phyloP scores from a whole-genome alignment of 1,140 invertebrate species.

The Caerostris extrusa region DNA sequence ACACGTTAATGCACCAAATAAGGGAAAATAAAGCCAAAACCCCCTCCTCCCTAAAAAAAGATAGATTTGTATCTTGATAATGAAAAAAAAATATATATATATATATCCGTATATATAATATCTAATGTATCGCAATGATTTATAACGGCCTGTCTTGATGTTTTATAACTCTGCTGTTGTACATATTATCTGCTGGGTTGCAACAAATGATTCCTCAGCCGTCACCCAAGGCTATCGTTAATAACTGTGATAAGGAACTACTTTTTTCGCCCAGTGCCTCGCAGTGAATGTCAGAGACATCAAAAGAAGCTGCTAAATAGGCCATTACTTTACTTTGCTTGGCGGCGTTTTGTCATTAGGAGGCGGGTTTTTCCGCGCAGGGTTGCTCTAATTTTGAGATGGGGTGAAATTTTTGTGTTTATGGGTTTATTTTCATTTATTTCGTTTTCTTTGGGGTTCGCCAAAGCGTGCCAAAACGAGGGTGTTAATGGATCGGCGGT shows the following conservation, averaged over 20 bases:
- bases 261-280: constrained; percentile 66
- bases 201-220: constrained; percentile 75
- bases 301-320: constrained; percentile 77
- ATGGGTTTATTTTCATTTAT: constrained; percentile 68
- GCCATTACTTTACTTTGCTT: constrained; percentile 77
- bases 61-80: constrained; percentile 65
- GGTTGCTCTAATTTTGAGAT: constrained; percentile 60
- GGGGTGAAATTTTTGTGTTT: constrained; percentile 38
- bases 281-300: constrained; percentile 74
- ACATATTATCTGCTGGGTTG: constrained; percentile 76
- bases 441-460: constrained; percentile 11
- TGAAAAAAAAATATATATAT: constrained; percentile 50
- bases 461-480: constrained; percentile 70
- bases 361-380: constrained; percentile 68
- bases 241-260: constrained; percentile 77
- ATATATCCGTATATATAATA: constrained; percentile 74
- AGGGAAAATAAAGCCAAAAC: not conserved
- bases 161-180: constrained; percentile 77
- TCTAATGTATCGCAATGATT: constrained; percentile 76
- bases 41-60: not conserved
- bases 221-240: constrained; percentile 77
- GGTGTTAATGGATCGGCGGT: constrained; percentile 36
- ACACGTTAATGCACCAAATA: constrained; percentile 61
- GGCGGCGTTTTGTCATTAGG: constrained; percentile 77
- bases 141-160: constrained; percentile 73